Evolutionary conservation across 1,140 invertebrate species (phyloP).

Genomic region (Anastatus disparis): DNA sequence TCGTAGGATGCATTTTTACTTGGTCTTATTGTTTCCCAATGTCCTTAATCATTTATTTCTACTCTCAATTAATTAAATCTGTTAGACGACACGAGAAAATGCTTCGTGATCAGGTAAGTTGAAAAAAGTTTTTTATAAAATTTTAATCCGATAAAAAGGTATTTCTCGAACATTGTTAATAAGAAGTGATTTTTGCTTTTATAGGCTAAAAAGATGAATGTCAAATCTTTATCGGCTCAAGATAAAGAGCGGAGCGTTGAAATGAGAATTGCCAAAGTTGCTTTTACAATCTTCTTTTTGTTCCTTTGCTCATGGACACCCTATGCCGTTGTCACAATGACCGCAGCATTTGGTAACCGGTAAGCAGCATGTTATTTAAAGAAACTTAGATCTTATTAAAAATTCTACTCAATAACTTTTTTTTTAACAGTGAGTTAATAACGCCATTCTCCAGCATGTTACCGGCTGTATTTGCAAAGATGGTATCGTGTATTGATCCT

Average conservation of each 20-base stretch:
- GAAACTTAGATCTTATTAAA: too few relatives aligned
- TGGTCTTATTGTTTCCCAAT: slow-evolving; percentile 79
- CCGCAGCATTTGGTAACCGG: slow-evolving; percentile 79
- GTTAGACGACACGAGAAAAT: slow-evolving; percentile 81
- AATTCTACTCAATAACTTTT: too few relatives aligned
- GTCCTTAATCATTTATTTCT: slow-evolving; percentile 75
- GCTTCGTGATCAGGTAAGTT: slow-evolving; percentile 72
- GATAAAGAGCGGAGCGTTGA: slow-evolving; percentile 76
- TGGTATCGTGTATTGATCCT: slow-evolving; percentile 81
- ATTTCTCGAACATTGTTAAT: neutral
- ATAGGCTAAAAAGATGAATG: slow-evolving; percentile 76
- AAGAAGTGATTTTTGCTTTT: neutral
- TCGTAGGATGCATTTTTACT: slow-evolving; percentile 75
- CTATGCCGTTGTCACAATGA: slow-evolving; percentile 77
- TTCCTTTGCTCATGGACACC: slow-evolving; percentile 82
- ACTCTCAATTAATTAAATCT: slow-evolving; percentile 77
- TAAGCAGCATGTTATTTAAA: slow-evolving; percentile 56
- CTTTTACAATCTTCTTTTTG: slow-evolving; percentile 80
- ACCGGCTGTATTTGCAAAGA: slow-evolving; percentile 77
- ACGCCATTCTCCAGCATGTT: slow-evolving; percentile 79
- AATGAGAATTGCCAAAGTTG: slow-evolving; percentile 80
- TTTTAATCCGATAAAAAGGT: neutral
- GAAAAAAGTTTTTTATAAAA: neutral
- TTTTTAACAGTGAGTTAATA: slow-evolving; percentile 66
- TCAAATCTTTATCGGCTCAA: slow-evolving; percentile 78